Evolutionary conservation across 1,140 invertebrate genomes (phyloP).

Genomic region (Drosophila triauraria): DNA sequence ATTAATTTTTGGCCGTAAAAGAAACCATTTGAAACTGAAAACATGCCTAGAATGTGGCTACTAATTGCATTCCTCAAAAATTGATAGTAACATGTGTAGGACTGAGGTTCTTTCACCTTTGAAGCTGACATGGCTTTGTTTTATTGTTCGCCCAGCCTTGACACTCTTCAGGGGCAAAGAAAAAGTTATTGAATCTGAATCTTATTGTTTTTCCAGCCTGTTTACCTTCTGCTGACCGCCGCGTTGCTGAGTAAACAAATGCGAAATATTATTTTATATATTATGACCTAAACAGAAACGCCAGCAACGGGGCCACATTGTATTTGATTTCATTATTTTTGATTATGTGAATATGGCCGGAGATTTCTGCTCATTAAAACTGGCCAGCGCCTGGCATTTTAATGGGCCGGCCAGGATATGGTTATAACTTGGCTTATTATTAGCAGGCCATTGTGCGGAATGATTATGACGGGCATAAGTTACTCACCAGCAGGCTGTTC

Average conservation of each 20-base stretch:
- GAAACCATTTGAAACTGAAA: neutral
- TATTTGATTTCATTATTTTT: conserved; percentile 51
- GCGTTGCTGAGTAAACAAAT: conserved; percentile 53
- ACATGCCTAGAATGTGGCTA: neutral
- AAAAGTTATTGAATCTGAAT: conserved; percentile 36
- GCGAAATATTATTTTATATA: conserved; percentile 57
- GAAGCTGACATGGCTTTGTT: neutral
- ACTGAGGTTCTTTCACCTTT: neutral
- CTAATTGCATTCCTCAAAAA: conserved; percentile 10
- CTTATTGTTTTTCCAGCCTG: conserved; percentile 20
- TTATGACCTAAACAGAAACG: conserved; percentile 62
- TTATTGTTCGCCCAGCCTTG: conserved; percentile 25
- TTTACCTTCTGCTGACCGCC: conserved; percentile 29
- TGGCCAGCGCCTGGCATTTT: conserved; percentile 49
- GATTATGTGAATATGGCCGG: conserved; percentile 41
- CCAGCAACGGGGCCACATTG: conserved; percentile 34
- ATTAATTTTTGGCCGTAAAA: conserved; percentile 3
- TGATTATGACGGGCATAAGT: conserved; percentile 38
- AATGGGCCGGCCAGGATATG: conserved; percentile 54
- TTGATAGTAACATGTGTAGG: conserved; percentile 5
- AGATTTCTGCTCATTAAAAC: conserved; percentile 52
- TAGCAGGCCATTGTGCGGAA: conserved; percentile 39
- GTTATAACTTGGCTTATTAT: conserved; percentile 44
- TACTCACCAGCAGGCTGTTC: conserved; percentile 87
- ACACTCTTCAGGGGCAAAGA: conserved; percentile 26